phyloP scores from a whole-genome alignment of 2,113 vertebrate species.

The Aspiorhynchus laticeps region DNA sequence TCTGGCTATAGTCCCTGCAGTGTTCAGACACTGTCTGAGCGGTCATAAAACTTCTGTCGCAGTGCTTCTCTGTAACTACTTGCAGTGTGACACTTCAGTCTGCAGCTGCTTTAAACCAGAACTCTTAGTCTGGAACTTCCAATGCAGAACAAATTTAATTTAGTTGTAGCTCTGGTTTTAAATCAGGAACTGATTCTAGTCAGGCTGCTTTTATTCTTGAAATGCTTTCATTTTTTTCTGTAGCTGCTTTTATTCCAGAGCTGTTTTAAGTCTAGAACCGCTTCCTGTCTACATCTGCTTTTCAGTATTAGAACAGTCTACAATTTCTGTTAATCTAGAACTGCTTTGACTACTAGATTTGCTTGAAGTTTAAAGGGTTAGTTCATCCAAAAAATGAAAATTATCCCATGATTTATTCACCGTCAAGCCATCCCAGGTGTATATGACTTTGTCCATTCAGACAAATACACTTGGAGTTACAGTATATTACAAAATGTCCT shows the following conservation, averaged over 20 bases:
- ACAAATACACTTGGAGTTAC: too few species aligned
- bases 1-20: background rate
- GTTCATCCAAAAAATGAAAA: too few species aligned
- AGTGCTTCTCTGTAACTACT: constrained; percentile 1
- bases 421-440: too few species aligned
- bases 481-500: too few species aligned
- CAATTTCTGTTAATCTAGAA: background rate
- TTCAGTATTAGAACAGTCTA: background rate
- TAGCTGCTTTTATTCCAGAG: background rate
- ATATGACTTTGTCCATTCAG: too few species aligned
- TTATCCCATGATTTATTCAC: too few species aligned
- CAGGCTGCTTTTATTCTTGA: background rate
- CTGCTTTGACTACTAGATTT: background rate
- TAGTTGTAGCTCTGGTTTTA: background rate
- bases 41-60: background rate
- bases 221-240: background rate
- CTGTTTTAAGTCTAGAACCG: background rate
- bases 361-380: background rate
- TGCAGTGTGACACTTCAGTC: background rate
- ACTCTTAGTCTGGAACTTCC: background rate
- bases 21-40: background rate
- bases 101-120: background rate
- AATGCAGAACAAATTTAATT: background rate
- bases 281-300: background rate
- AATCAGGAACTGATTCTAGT: background rate